Base-by-base conservation (phyloP, 1,140 invertebrate species). In the Thaumetopoea pityocampa region DNA sequence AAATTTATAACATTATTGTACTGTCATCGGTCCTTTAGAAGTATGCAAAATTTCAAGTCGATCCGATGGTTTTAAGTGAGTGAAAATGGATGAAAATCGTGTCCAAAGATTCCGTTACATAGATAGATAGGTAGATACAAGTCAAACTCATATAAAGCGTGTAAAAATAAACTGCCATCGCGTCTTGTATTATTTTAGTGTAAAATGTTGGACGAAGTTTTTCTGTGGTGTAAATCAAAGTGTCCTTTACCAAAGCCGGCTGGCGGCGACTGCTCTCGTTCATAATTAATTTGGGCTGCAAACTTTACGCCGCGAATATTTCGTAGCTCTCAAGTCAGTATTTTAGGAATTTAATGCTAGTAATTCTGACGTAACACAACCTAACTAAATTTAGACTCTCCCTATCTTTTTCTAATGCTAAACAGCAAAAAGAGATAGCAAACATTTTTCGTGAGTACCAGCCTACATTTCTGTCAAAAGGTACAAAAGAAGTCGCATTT, bases 271-370 rank as follows among this genome's bases (percentile, higher is more conserved):
- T 32, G 37, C 37, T 41, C 32, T 41, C 37, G 26, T 29, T 48
- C 45, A 51, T 42, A 51, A 57, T 57, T 51, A 49, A 53, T 53
- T 50, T 58, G 34, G 43, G 9, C 23, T 51, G 45, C 35, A 45
- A 45, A 45, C 33, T 48, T 51, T 47, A 42, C 43, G 37, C 28
- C 28, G 18, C 37, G 19, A 40, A 40, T 41, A 41, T 41, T 41
- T 41, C 18, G 27, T 41, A 41, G 32, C 37, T 30, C 37, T n/a
- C 27, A 32, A 41, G 19, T 32, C 32, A 41, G 18, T 41, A 41
- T 32, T 41, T 41, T 32, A 41, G 37, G 28, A 41, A 41, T 41
- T 41, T 41, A 41, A 41, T 32, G 32, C 37, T 4, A 10, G 5
- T 32, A 9, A 5, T 20, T 20, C 30, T 6, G 3, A 4, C 3